phyloP scores from a whole-genome alignment of 2,113 vertebrate species.

The Sus scrofa region T2T-Sscrofa CM000824.6:24874501-24875000 shows the following conservation, averaged over 20 bases:
- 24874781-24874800: constrained; percentile 35
- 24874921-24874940: neutral
- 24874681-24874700: constrained; percentile 23
- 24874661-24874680: constrained; percentile 6
- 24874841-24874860: neutral
- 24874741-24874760: constrained; percentile 19
- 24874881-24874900: neutral
- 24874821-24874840: neutral
- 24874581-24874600: constrained; percentile 35
- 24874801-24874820: neutral
- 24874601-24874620: constrained; percentile 33
- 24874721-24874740: neutral
- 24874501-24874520: constrained; percentile 18
- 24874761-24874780: neutral
- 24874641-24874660: constrained; percentile 8
- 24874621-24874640: constrained; percentile 51
- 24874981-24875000: constrained; percentile 63
- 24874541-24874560: constrained; percentile 68
- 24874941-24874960: neutral
- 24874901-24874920: neutral
- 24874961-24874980: neutral
- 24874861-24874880: neutral
- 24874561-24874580: constrained; percentile 62
- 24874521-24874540: constrained; percentile 73
- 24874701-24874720: constrained; percentile 13